These are phyloP conservation scores for Lethrus apterus DNA, from an alignment of 1,140 invertebrate genomes.

Conservation along the genomic window DNA sequence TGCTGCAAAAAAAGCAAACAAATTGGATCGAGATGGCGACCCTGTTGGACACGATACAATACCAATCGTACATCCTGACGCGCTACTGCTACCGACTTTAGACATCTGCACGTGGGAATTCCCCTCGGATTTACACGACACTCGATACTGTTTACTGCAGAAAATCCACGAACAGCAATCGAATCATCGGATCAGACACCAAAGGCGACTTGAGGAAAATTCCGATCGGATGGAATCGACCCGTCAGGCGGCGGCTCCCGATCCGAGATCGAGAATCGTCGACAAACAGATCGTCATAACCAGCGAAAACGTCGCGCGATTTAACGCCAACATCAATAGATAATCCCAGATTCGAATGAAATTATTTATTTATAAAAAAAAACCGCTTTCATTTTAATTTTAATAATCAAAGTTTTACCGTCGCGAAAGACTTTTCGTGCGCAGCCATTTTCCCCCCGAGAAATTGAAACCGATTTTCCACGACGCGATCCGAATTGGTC, in stretches of 20 bases:
- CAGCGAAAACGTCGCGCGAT: constrained; percentile 15
- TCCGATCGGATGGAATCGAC: too few species aligned
- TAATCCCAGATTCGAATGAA: too few species aligned
- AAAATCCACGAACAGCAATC: constrained; percentile 27
- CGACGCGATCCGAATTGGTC: too few species aligned
- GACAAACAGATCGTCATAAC: constrained; percentile 17
- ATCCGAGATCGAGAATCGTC: constrained; percentile 17
- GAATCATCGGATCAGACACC: constrained; percentile 29
- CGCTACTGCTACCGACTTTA: constrained; percentile 34
- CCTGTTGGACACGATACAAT: constrained; percentile 35
- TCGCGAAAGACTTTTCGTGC: too few species aligned
- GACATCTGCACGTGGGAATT: constrained; percentile 35
- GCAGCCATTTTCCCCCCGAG: too few species aligned
- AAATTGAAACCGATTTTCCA: too few species aligned
- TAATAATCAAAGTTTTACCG: too few species aligned
- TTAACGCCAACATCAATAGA: constrained; percentile 13
- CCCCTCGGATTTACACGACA: constrained; percentile 29
- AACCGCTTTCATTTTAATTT: too few species aligned
- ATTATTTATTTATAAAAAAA: too few species aligned
- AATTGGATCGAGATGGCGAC: constrained; percentile 30
- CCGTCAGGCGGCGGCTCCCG: constrained; percentile 3
- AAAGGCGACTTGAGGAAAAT: too few species aligned
- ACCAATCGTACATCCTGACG: constrained; percentile 28
- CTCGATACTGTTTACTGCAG: constrained; percentile 24
- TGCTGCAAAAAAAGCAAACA: constrained; percentile 24